A percentile compares a stretch with the other conserved stretches of the same genome.
Conservation (phyloP, 2,888 invertebrate species). For the Meliscaeva auricollis region DNA sequence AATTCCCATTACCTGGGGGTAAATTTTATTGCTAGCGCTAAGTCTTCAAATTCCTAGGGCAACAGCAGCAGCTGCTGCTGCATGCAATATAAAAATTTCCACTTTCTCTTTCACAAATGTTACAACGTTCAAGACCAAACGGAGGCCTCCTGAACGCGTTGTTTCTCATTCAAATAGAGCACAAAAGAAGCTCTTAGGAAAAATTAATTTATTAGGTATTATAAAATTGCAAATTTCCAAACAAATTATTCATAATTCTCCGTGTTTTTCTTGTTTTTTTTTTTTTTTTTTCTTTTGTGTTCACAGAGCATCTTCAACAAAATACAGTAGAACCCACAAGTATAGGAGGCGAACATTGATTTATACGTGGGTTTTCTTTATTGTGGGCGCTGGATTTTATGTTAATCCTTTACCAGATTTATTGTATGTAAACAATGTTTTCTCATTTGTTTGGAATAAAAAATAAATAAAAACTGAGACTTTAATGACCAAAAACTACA, state of each 20-base stretch:
- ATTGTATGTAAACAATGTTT: slow-evolving; percentile 30
- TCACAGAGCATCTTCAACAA: neutral
- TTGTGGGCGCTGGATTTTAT: slow-evolving; percentile 5
- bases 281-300: neutral
- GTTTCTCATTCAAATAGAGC: neutral
- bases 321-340: slow-evolving; percentile 16
- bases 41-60: slow-evolving; percentile 4
- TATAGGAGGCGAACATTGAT: slow-evolving; percentile 7
- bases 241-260: slow-evolving; percentile 19
- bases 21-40: slow-evolving; percentile 1
- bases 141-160: neutral
- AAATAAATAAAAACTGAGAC: neutral
- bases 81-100: slow-evolving; percentile 4
- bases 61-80: neutral
- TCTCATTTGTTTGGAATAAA: slow-evolving; percentile 1
- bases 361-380: neutral
- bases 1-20: neutral
- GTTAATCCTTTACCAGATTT: slow-evolving; percentile 26
- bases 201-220: slow-evolving; percentile 9
- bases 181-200: neutral
- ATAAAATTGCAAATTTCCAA: slow-evolving; percentile 4
- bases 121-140: neutral
- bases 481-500: slow-evolving; percentile 33
- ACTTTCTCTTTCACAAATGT: slow-evolving; percentile 15
- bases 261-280: neutral